Base-by-base conservation (phyloP, 1,140 invertebrate genomes). In the Dufourea novaeangliae region DNA sequence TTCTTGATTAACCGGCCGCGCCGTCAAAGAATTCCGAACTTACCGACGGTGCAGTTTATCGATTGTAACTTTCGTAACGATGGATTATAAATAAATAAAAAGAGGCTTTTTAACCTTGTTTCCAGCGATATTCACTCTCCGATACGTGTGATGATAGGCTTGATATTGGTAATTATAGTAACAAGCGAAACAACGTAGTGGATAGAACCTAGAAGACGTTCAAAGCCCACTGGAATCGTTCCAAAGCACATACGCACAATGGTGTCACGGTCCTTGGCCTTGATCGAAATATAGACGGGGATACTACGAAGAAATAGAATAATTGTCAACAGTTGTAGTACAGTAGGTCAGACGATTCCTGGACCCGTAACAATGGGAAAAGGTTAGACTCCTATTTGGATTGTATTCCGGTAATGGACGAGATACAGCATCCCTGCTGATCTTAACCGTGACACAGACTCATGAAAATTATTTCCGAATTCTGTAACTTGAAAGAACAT, bases 41-140 rank as follows among this genome's bases (percentile, higher is more conserved):
- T 20, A 25, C 29, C 17, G 20, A 39, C 46, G 44, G 44, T 41
- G 39, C 22, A 25, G 29, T 46, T 46, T 66, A 66, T 46, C 22
- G 25, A 22, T 66, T 25, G n/a, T 44, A 66, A 44, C 22, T 41
- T n/a, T 25, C 17, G 41, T 25, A 54, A 37, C 69, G 22, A 68
- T 10, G 1, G n/a, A 44, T 27, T 75, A n/a, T 57, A 37, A 66
- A 66, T 37, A 62, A 27, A 37, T 71, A 32, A 17, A 77, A 22
- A 27, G 27, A 7, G 39, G 20, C 32, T 56, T 29, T 57, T 57
- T 32, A 57, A 57, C 27, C 54, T 32, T 57, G 12, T 57, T 57
- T 57, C 32, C 25, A 57, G 17, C 54, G 27, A 32, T 32, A 46
- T 32, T 32, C 20, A 32, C 29, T 57, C 27, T 20, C 29, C 17